Evolutionary conservation across 2,113 vertebrate genomes (phyloP).

Genomic region (Pholis gunnellus): DNA sequence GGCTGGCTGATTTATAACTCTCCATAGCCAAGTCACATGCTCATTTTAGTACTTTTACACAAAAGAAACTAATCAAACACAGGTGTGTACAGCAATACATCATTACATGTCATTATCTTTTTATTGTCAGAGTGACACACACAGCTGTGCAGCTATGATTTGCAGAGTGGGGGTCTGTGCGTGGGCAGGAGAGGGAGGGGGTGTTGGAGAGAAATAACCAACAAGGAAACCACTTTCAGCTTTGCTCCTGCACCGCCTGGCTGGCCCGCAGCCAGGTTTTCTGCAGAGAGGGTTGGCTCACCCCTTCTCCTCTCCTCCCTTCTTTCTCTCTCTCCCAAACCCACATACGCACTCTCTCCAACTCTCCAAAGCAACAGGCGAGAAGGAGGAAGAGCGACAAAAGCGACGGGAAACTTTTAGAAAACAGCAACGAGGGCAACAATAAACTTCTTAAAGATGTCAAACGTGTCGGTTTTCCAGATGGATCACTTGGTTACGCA

Average conservation of each 20-base stretch:
- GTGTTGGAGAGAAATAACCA: conserved; percentile 50
- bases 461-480: conserved; percentile 47
- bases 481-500: conserved; percentile 43
- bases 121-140: conserved; percentile 57
- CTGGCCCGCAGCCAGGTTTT: conserved; percentile 72
- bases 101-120: conserved; percentile 18
- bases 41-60: background rate
- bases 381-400: conserved; percentile 55
- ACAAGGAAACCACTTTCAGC: conserved; percentile 80
- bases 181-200: conserved; percentile 30
- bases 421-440: background rate
- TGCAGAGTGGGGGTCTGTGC: conserved; percentile 51
- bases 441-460: conserved; percentile 61
- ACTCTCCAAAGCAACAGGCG: conserved; percentile 64
- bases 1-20: background rate
- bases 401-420: conserved; percentile 37
- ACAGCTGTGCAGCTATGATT: conserved; percentile 72
- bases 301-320: conserved; percentile 73
- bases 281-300: conserved; percentile 81
- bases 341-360: conserved; percentile 63
- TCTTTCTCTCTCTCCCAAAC: conserved; percentile 76
- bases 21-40: background rate
- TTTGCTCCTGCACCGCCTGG: conserved; percentile 78
- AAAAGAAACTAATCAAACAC: background rate
- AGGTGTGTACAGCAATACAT: background rate